A percentile compares a stretch with the other conserved stretches of the same genome.
Conservation (phyloP, 2,888 invertebrate genomes). For the Hoplodrina ambigua region DNA sequence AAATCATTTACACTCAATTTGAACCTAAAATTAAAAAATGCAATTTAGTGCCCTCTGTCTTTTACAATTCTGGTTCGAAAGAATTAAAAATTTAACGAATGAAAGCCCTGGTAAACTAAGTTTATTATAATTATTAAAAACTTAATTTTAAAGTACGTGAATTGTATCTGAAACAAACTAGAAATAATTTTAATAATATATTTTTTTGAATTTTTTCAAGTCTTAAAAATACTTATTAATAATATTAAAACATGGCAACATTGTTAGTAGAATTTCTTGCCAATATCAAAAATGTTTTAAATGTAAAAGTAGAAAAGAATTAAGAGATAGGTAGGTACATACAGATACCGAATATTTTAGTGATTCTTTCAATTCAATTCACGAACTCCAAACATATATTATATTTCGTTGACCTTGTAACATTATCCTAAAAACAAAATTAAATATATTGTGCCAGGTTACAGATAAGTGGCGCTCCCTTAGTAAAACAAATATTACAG, state of each 20-base stretch:
- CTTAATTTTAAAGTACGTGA: slow-evolving; percentile 50
- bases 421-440: slow-evolving; percentile 52
- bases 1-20: slow-evolving; percentile 36
- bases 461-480: slow-evolving; percentile 52
- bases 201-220: slow-evolving; percentile 9
- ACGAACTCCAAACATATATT: slow-evolving; percentile 42
- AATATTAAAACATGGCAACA: slow-evolving; percentile 36
- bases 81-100: slow-evolving; percentile 50
- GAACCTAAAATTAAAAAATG: slow-evolving; percentile 69
- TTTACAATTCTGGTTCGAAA: slow-evolving; percentile 61
- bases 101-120: slow-evolving; percentile 58
- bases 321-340: background rate
- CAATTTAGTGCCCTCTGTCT: slow-evolving; percentile 77
- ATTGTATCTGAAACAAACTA: slow-evolving; percentile 25
- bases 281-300: slow-evolving; percentile 29
- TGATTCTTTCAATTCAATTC: slow-evolving; percentile 39
- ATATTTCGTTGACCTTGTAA: slow-evolving; percentile 61
- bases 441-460: slow-evolving; percentile 57
- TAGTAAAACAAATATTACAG: slow-evolving; percentile 61
- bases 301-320: slow-evolving; percentile 7
- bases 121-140: slow-evolving; percentile 39
- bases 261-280: slow-evolving; percentile 26
- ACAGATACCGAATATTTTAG: slow-evolving; percentile 3
- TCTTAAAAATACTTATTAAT: slow-evolving; percentile 24
- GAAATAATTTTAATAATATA: slow-evolving; percentile 2